phyloP scores from a whole-genome alignment of 1,140 invertebrate genomes.

The Eumaeus atala region DNA sequence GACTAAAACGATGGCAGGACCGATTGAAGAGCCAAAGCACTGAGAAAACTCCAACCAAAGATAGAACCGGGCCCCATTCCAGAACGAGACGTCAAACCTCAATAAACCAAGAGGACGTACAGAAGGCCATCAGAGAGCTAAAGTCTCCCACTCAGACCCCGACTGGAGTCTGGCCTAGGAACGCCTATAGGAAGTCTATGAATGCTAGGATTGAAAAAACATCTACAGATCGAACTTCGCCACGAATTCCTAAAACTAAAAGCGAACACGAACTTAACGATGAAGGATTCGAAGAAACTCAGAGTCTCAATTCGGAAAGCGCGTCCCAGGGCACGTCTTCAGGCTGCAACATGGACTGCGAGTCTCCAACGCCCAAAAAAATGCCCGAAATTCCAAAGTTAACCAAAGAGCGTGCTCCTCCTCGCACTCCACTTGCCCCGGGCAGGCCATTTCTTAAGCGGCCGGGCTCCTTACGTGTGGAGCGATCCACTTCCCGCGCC shows the following conservation, averaged over 20 bases:
- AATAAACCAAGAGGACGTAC: conserved; percentile 78
- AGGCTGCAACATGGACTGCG: conserved; percentile 80
- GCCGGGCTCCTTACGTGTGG: conserved; percentile 54
- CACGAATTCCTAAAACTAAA: conserved; percentile 59
- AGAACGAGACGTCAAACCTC: conserved; percentile 75
- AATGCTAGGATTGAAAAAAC: conserved; percentile 41
- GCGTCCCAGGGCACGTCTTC: conserved; percentile 86
- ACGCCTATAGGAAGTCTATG: conserved; percentile 55
- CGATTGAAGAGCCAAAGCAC: conserved; percentile 72
- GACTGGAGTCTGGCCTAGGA: conserved; percentile 72
- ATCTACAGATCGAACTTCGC: conserved; percentile 37
- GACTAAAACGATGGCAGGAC: conserved; percentile 79
- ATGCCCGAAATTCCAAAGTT: conserved; percentile 54
- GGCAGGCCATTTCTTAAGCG: conserved; percentile 48
- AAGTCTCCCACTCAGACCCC: conserved; percentile 76
- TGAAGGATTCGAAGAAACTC: conserved; percentile 93
- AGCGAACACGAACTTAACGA: conserved; percentile 85
- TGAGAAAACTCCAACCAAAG: conserved; percentile 59
- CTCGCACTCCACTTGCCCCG: conserved; percentile 51
- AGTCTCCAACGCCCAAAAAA: conserved; percentile 72
- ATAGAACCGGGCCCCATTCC: conserved; percentile 48
- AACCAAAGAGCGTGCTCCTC: conserved; percentile 62
- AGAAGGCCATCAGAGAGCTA: conserved; percentile 76
- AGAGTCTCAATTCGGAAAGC: conserved; percentile 87
- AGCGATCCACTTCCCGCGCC: conserved; percentile 73